Conservation (phyloP, 2,797 vertebrate species). For the Margarornis squamiger region DNA sequence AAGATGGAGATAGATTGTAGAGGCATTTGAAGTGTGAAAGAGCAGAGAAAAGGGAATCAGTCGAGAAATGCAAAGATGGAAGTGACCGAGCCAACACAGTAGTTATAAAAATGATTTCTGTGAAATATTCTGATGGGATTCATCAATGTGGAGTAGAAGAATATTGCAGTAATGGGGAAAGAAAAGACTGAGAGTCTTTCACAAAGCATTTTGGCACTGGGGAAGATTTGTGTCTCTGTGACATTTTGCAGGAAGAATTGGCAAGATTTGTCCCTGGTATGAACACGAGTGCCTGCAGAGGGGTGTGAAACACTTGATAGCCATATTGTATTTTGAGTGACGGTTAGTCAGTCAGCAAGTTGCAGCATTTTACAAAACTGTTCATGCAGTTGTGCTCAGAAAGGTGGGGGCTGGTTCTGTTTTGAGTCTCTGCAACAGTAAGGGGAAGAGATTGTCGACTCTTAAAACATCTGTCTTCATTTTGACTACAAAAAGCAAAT, state of each 20-base stretch:
- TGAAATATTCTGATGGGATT: conserved; percentile 3
- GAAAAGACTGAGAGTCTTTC: conserved; percentile 4
- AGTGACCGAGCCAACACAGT: background rate
- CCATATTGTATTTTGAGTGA: background rate
- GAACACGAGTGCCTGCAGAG: background rate
- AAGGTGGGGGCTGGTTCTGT: conserved; percentile 15
- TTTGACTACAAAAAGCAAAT: background rate
- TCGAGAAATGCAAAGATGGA: background rate
- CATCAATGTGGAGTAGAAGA: background rate
- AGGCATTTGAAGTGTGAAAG: background rate
- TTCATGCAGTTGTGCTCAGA: background rate
- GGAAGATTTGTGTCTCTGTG: background rate
- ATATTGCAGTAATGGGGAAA: background rate
- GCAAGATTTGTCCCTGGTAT: background rate
- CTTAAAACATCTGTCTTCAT: background rate
- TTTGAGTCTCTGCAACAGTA: conserved; percentile 14
- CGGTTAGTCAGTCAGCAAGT: background rate
- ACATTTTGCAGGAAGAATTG: conserved; percentile 12
- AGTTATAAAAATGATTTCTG: background rate
- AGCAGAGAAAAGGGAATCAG: background rate
- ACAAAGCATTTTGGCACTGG: background rate
- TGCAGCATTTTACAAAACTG: background rate
- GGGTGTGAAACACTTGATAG: conserved; percentile 7
- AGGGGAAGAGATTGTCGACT: background rate
- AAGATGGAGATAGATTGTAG: background rate